These are phyloP conservation scores for Scaptomyza polygonia DNA, from an alignment of 2,888 invertebrate species.

Conservation along the genomic window DNA sequence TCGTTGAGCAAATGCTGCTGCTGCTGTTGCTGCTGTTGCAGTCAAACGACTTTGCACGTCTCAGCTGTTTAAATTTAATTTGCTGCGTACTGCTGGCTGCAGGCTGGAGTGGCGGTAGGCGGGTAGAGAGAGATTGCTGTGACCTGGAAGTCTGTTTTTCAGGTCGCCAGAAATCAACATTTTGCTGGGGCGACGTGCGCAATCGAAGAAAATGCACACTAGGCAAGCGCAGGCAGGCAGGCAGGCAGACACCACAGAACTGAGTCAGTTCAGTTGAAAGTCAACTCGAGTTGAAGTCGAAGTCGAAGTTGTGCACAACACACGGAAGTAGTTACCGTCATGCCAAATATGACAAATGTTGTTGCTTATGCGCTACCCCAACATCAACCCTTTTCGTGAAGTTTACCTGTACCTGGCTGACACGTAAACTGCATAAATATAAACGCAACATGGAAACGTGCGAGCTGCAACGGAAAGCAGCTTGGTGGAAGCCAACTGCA, in stretches of 20 bases:
- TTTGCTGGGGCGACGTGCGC: constrained; percentile 65
- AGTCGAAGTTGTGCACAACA: constrained; percentile 40
- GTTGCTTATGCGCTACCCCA: constrained; percentile 19
- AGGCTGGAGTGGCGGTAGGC: background rate
- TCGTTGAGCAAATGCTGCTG: constrained; percentile 36
- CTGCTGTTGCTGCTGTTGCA: constrained; percentile 27
- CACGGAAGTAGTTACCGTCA: constrained; percentile 78
- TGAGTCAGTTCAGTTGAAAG: background rate
- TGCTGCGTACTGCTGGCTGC: constrained; percentile 41
- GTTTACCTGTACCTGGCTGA: constrained; percentile 48
- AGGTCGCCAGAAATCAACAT: constrained; percentile 77
- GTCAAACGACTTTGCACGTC: constrained; percentile 63
- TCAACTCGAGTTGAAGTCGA: constrained; percentile 6
- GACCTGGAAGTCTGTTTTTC: constrained; percentile 54
- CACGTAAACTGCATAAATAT: constrained; percentile 78
- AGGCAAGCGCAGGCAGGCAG: background rate
- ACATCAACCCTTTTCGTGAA: constrained; percentile 6
- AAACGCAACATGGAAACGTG: constrained; percentile 72
- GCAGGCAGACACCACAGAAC: constrained; percentile 1
- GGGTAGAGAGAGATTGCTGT: background rate
- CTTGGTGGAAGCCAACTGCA: constrained; percentile 24
- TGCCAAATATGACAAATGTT: constrained; percentile 78
- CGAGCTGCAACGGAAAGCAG: constrained; percentile 36
- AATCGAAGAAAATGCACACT: constrained; percentile 71
- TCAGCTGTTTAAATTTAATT: constrained; percentile 76